A percentile compares a stretch with the other conserved stretches of the same genome.
Conservation (phyloP, 2,797 vertebrate genomes). For the Sparidentex hasta region DNA sequence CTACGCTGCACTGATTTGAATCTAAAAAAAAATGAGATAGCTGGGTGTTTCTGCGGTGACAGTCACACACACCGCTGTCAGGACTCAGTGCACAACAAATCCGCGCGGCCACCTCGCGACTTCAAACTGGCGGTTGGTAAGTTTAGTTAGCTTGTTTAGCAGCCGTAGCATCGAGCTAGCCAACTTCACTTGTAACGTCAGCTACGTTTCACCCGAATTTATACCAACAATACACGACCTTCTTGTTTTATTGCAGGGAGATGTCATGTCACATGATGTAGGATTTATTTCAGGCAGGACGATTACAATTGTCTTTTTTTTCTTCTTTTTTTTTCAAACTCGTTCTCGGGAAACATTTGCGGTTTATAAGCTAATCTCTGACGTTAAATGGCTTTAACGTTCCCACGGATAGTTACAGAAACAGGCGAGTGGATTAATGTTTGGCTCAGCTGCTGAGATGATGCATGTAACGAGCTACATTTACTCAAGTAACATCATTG, state of each 20-base stretch:
- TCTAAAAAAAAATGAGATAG: neutral
- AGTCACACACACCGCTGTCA: neutral
- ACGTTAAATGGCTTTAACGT: neutral
- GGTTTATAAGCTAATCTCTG: conserved; percentile 5
- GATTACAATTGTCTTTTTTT: neutral
- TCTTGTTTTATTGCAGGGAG: neutral
- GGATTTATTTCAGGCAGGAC: too few species aligned
- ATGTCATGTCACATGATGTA: too few species aligned
- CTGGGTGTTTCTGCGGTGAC: neutral
- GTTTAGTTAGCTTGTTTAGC: conserved; percentile 65
- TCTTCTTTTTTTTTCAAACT: neutral
- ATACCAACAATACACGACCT: neutral
- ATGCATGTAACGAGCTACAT: neutral
- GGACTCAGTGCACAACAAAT: neutral
- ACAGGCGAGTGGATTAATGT: neutral
- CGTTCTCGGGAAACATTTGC: neutral
- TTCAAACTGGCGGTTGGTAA: conserved; percentile 44
- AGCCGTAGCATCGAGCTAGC: conserved; percentile 49
- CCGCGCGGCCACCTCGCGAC: neutral
- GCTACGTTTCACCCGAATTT: neutral
- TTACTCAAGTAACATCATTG: too few species aligned
- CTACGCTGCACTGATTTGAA: conserved; percentile 62
- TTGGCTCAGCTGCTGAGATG: neutral
- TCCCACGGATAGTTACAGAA: neutral
- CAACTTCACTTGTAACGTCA: neutral